Evolutionary conservation across 2,797 vertebrate genomes (phyloP).

Genomic region (Simalia tracyae): DNA sequence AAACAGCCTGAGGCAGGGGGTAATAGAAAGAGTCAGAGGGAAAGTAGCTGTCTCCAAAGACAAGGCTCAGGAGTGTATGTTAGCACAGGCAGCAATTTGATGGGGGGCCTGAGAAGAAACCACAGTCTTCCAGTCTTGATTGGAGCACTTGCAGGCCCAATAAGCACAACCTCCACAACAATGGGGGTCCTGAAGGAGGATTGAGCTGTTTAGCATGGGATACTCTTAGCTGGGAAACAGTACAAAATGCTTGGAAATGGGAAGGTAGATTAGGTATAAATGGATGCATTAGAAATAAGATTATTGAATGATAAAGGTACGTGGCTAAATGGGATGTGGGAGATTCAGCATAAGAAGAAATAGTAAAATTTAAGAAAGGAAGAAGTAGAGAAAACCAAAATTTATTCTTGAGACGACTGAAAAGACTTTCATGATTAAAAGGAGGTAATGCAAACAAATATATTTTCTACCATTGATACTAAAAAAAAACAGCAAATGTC

Average conservation of each 20-base stretch:
- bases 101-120: constrained; percentile 91
- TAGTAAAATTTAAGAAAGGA: constrained; percentile 28
- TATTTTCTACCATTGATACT: constrained; percentile 44
- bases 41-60: constrained; percentile 59
- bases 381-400: constrained; percentile 57
- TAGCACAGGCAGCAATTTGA: constrained; percentile 82
- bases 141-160: constrained; percentile 75
- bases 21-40: constrained; percentile 39
- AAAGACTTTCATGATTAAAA: constrained; percentile 42
- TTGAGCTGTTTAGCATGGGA: constrained; percentile 40
- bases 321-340: constrained; percentile 41
- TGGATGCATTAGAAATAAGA: constrained; percentile 49
- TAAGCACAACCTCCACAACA: constrained; percentile 72
- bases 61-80: constrained; percentile 84
- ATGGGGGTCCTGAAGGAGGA: constrained; percentile 82
- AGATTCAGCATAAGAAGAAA: constrained; percentile 15
- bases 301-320: constrained; percentile 64
- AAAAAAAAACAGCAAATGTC: constrained; percentile 9
- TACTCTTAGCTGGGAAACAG: constrained; percentile 9
- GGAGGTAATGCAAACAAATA: neutral
- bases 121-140: constrained; percentile 92
- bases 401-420: constrained; percentile 43
- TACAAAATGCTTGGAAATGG: constrained; percentile 31
- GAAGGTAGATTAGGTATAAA: neutral
- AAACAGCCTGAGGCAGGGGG: constrained; percentile 65